A percentile compares a stretch with the other conserved stretches of the same genome.
These are phyloP conservation scores for Diorhabda elongata DNA, from an alignment of 1,140 invertebrate species.

Conservation along the genomic window DNA sequence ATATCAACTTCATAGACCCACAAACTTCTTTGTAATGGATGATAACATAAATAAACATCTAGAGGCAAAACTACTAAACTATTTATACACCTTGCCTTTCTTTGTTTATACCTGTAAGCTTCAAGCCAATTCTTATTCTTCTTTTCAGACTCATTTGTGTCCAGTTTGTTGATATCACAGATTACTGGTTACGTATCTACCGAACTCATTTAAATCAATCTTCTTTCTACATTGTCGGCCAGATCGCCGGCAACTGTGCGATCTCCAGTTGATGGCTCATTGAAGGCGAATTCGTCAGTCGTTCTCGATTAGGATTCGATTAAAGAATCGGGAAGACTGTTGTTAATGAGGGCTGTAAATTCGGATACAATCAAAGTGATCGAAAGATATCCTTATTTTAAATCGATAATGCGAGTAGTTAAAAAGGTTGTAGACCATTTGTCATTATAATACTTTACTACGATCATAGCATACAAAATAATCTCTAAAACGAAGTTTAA, in stretches of 20 bases:
- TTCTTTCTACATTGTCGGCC: background rate
- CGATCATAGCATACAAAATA: too few relatives aligned
- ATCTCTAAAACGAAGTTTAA: too few relatives aligned
- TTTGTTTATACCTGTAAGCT: too few relatives aligned
- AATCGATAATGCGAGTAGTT: background rate
- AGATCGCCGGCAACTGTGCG: constrained; percentile 3
- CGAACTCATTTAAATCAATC: constrained; percentile 8
- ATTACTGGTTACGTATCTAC: background rate
- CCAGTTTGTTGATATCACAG: background rate
- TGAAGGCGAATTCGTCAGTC: background rate
- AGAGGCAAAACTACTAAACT: too few relatives aligned
- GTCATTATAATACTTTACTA: too few relatives aligned
- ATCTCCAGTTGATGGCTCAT: background rate
- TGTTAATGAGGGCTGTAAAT: background rate
- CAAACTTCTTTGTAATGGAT: too few relatives aligned
- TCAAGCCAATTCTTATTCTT: too few relatives aligned
- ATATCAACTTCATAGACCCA: too few relatives aligned
- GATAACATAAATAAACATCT: too few relatives aligned
- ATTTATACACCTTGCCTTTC: too few relatives aligned
- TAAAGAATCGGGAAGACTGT: background rate
- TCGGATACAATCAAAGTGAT: background rate
- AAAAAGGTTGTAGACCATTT: too few relatives aligned
- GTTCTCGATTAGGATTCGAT: background rate
- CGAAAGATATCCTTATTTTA: background rate
- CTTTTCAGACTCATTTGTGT: background rate